phyloP scores from a whole-genome alignment of 1,140 invertebrate genomes.

The Aphelenchoides fujianensis region DNA sequence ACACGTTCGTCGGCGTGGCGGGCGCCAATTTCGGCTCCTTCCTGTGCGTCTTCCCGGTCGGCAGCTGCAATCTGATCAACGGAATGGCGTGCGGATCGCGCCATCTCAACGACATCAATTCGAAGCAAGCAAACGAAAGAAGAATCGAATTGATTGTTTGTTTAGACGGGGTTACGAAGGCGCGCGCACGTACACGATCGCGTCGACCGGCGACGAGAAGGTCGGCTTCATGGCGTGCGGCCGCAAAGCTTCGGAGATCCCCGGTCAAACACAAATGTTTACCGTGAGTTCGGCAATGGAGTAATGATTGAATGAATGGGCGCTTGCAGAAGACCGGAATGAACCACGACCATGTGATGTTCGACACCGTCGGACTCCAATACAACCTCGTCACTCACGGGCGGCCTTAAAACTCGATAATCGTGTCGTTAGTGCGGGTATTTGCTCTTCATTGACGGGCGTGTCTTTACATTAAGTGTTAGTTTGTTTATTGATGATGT shows the following conservation, averaged over 20 bases:
- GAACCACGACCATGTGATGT: conserved; percentile 51
- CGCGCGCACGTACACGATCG: conserved; percentile 43
- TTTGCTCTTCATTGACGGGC: no score
- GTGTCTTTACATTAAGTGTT: no score
- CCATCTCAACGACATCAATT: conserved; percentile 49
- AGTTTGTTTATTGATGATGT: no score
- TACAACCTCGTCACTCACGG: conserved; percentile 48
- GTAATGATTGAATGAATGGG: conserved; percentile 17
- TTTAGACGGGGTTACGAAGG: conserved; percentile 42
- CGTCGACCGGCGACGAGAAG: conserved; percentile 52
- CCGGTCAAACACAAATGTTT: conserved; percentile 44
- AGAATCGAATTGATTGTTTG: conserved; percentile 42
- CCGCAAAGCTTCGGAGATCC: conserved; percentile 38
- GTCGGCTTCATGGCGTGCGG: conserved; percentile 48
- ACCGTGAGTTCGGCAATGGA: conserved; percentile 16
- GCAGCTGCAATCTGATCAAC: conserved; percentile 49
- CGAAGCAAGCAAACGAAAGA: conserved; percentile 39
- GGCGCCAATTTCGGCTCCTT: conserved; percentile 51
- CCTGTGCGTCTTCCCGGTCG: conserved; percentile 48
- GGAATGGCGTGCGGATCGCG: conserved; percentile 44
- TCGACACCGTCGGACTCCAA: conserved; percentile 43
- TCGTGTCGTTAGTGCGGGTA: no score
- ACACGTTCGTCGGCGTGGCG: conserved; percentile 53
- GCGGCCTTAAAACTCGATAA: no score
- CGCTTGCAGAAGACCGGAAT: conserved; percentile 44